A percentile compares a stretch with the other conserved stretches of the same genome.
Conservation (phyloP, 2,113 vertebrate species). For the Telmatochromis brachygnathus region DNA sequence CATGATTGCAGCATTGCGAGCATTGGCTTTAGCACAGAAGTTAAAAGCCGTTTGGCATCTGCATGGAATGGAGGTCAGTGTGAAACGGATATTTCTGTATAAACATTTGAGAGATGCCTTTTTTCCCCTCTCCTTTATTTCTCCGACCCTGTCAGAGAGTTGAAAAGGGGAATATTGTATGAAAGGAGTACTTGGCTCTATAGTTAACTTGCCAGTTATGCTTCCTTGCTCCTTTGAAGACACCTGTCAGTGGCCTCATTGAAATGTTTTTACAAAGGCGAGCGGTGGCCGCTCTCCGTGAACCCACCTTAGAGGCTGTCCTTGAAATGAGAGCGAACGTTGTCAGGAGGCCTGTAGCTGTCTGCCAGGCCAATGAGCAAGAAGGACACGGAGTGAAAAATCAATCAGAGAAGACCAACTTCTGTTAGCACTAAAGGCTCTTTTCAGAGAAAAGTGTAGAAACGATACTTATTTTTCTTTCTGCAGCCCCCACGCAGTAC, state of each 20-base stretch:
- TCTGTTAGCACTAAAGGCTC: neutral
- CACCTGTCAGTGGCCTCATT: slow-evolving; percentile 56
- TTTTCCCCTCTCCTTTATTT: neutral
- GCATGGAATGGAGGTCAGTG: slow-evolving; percentile 6
- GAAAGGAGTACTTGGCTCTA: slow-evolving; percentile 16
- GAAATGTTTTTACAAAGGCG: slow-evolving; percentile 52
- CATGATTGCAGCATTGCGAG: neutral
- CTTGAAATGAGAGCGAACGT: slow-evolving; percentile 41
- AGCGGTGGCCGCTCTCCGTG: slow-evolving; percentile 3
- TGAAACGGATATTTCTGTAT: slow-evolving; percentile 22
- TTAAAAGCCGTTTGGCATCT: slow-evolving; percentile 19
- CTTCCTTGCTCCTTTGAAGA: slow-evolving; percentile 47
- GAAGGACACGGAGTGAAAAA: slow-evolving; percentile 10
- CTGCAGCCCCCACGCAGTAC: neutral
- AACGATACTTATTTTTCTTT: neutral
- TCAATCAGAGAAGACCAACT: neutral
- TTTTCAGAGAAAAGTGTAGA: neutral
- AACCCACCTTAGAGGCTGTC: slow-evolving; percentile 23
- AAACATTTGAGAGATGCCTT: slow-evolving; percentile 26
- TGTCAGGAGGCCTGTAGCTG: slow-evolving; percentile 30
- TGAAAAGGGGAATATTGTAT: slow-evolving; percentile 13
- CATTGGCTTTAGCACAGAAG: neutral
- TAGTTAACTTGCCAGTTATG: slow-evolving; percentile 32
- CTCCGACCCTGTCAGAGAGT: slow-evolving; percentile 11
- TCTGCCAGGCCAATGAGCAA: slow-evolving; percentile 16